Percentiles rank a stretch among this genome's conserved stretches.
Conservation (phyloP, 23 tunicate genomes). For the Ciona savignyi region DNA sequence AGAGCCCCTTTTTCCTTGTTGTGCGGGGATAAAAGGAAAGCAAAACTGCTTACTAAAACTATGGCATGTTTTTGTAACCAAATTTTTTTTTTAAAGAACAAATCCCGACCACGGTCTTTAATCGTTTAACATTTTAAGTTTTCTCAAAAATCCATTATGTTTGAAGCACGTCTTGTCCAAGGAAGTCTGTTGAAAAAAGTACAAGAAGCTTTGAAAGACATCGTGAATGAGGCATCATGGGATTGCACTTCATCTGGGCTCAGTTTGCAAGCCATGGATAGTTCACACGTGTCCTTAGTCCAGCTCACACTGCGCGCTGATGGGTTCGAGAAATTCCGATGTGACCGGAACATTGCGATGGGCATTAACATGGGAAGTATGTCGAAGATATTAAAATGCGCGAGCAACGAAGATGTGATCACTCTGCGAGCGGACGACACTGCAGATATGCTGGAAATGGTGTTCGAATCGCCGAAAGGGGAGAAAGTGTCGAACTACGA, state of each 20-base stretch:
- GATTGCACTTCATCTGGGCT: constrained; percentile 80
- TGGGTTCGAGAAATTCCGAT: constrained; percentile 96
- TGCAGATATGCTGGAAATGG: constrained; percentile 76
- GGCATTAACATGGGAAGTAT: constrained; percentile 91
- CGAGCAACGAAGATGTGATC: constrained; percentile 76
- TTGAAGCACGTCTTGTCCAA: constrained; percentile 75
- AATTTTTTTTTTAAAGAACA: no score
- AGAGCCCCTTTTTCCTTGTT: no score
- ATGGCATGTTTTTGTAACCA: no score
- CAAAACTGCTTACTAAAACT: no score
- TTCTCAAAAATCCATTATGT: constrained; percentile 25
- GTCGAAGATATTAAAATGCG: constrained; percentile 73
- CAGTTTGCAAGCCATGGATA: constrained; percentile 96
- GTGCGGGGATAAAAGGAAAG: no score
- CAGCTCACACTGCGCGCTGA: constrained; percentile 91
- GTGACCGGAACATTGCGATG: constrained; percentile 94
- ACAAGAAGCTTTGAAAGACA: constrained; percentile 87
- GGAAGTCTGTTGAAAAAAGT: constrained; percentile 80
- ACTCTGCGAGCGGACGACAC: constrained; percentile 91
- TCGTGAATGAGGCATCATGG: constrained; percentile 90
- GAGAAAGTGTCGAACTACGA: constrained; percentile 88
- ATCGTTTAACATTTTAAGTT: no score
- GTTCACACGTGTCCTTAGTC: constrained; percentile 93
- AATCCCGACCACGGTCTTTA: no score
- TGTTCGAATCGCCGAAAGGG: constrained; percentile 84